Evolutionary conservation across 2,888 invertebrate genomes (phyloP).

Genomic region (Pyralis farinalis): DNA sequence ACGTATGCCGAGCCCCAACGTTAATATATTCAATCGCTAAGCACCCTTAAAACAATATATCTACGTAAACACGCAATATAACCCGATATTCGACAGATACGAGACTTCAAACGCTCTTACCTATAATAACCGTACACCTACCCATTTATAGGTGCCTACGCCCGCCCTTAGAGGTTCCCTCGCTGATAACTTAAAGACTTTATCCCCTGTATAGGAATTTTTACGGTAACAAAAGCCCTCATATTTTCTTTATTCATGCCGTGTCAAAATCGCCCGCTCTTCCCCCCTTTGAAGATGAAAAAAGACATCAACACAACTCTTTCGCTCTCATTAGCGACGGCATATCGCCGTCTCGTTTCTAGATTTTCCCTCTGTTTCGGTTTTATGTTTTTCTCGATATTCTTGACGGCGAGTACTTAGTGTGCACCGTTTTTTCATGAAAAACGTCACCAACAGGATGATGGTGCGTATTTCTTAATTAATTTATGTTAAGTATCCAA

Average conservation of each 20-base stretch:
- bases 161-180: constrained; percentile 52
- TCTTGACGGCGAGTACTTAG: constrained; percentile 51
- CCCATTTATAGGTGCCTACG: constrained; percentile 25
- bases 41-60: constrained; percentile 58
- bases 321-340: constrained; percentile 56
- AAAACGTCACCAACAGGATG: constrained; percentile 67
- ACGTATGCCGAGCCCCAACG: constrained; percentile 28
- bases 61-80: constrained; percentile 46
- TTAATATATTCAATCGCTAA: constrained; percentile 68
- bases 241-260: constrained; percentile 80
- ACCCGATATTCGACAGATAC: constrained; percentile 53
- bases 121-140: constrained; percentile 25
- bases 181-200: constrained; percentile 78
- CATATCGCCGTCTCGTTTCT: constrained; percentile 47
- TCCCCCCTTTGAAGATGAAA: constrained; percentile 59
- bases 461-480: constrained; percentile 72
- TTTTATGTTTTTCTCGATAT: constrained; percentile 71
- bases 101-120: constrained; percentile 35
- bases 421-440: constrained; percentile 45
- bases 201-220: constrained; percentile 78
- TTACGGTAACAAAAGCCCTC: constrained; percentile 78
- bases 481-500: constrained; percentile 72
- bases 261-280: constrained; percentile 71
- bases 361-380: constrained; percentile 57
- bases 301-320: constrained; percentile 65